Evolutionary conservation across 2,888 invertebrate species (phyloP).

Genomic region (Eledone cirrhosa): DNA sequence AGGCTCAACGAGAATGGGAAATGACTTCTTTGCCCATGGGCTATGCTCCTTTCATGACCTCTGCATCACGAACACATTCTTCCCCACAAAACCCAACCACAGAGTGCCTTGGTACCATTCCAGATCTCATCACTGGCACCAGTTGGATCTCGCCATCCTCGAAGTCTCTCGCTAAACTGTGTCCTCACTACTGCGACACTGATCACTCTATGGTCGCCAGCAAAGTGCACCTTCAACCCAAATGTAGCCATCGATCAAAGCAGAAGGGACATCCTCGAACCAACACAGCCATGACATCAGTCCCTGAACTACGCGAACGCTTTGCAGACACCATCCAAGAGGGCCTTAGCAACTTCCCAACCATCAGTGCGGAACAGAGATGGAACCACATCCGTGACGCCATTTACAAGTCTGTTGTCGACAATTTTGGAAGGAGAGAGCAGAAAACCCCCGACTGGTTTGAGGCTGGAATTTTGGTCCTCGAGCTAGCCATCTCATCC

Average conservation of each 20-base stretch:
- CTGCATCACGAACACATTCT: background rate
- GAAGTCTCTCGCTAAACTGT: background rate
- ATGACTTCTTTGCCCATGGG: constrained; percentile 21
- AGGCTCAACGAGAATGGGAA: constrained; percentile 31
- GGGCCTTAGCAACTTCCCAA: background rate
- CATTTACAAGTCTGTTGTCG: constrained; percentile 7
- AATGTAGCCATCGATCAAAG: background rate
- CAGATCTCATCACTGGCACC: background rate
- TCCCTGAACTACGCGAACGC: background rate
- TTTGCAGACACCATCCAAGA: background rate
- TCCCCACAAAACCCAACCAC: background rate
- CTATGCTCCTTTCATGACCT: no score
- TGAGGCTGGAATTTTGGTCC: background rate
- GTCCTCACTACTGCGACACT: background rate
- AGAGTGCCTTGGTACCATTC: constrained; percentile 1
- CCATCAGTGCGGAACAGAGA: background rate
- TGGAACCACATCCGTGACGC: background rate
- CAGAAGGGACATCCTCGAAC: background rate
- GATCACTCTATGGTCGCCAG: background rate
- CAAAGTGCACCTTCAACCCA: background rate
- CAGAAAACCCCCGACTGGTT: constrained; percentile 27
- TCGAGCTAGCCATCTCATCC: background rate
- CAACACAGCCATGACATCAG: background rate
- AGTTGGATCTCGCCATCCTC: background rate
- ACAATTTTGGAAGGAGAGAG: constrained; percentile 18